Evolutionary conservation across 2,113 vertebrate genomes (phyloP), one percentile per base, ranked within the genome.

Genomic region (Chloebia gouldiae): DNA sequence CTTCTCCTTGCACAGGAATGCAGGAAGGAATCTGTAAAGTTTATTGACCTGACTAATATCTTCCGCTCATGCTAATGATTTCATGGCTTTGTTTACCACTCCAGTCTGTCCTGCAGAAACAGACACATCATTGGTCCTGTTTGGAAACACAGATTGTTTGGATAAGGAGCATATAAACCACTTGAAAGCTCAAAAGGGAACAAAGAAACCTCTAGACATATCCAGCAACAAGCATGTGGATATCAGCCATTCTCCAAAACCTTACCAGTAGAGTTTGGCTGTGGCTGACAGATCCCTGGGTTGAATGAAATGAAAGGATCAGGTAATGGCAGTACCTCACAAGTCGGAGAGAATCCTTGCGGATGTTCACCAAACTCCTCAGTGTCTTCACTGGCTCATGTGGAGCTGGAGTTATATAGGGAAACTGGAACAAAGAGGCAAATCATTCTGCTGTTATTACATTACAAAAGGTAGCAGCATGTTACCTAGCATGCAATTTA

Each of bases 371-470:
- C 92, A 99, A 97, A 96, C 99, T 99, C 84, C 99, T 98, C 87
- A 99, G 97, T 0, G 99, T 99, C 98, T 99, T 99, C 93, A 99
- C 99, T 0, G 99, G 99, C 95, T 99, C 99, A 0, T 99, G 99
- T n/a, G 99, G 99, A 14, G 99, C 99, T 31, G 99, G 99, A 20
- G 99, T 99, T 82, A 99, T 98, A 11, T 99, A 99, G 5, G 99
- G 99, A 94, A 99, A 99, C 99, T 99, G 95, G 27, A 92, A 97
- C 9, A 76, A 53, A 97, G 87, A 96, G 53, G 57, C 17, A 83
- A 76, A 87, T 17, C 60, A 61, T 76, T 64, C 42, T 56, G 25
- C 22, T 71, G 45, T 95, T 94, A 93, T 69, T 72, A 81, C 18
- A 63, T 39, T 27, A 20, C 24, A 50, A 73, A 88, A 70, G 37